A percentile compares a stretch with the other conserved stretches of the same genome.
Evolutionary conservation across 2,888 invertebrate species (phyloP).

Genomic region (Pocota personata): DNA sequence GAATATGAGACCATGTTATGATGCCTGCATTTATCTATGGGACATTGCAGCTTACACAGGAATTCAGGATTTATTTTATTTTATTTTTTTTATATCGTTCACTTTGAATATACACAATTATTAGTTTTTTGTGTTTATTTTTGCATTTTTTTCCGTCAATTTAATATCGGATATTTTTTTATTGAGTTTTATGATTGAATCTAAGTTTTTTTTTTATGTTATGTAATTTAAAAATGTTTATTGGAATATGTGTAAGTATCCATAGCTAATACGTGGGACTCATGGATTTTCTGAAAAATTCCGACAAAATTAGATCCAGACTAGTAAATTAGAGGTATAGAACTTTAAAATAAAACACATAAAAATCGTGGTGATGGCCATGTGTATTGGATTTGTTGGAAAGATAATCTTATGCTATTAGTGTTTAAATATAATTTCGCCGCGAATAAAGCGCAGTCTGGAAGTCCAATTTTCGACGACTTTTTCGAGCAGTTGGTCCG

Average conservation of each 20-base stretch:
- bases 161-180: conserved; percentile 26
- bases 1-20: conserved; percentile 60
- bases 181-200: conserved; percentile 32
- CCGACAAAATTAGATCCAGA: too few relatives aligned
- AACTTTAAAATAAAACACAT: too few relatives aligned
- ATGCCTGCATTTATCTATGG: conserved; percentile 52
- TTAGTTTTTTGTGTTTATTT: conserved; percentile 1
- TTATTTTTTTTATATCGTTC: conserved; percentile 1
- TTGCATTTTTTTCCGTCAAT: neutral
- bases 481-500: too few relatives aligned
- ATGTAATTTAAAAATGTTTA: conserved; percentile 1
- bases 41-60: conserved; percentile 41
- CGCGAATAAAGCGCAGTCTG: too few relatives aligned
- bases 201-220: neutral
- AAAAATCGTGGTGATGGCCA: too few relatives aligned
- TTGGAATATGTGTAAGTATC: neutral
- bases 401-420: too few relatives aligned
- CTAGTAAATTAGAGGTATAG: too few relatives aligned
- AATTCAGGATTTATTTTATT: conserved; percentile 45
- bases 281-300: neutral
- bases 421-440: too few relatives aligned
- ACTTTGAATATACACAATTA: conserved; percentile 33
- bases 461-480: too few relatives aligned
- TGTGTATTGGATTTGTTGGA: too few relatives aligned
- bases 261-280: too few relatives aligned